These are phyloP conservation scores for Drosophila tsacasi DNA, from an alignment of 1,140 invertebrate species.

Conservation along the genomic window DNA sequence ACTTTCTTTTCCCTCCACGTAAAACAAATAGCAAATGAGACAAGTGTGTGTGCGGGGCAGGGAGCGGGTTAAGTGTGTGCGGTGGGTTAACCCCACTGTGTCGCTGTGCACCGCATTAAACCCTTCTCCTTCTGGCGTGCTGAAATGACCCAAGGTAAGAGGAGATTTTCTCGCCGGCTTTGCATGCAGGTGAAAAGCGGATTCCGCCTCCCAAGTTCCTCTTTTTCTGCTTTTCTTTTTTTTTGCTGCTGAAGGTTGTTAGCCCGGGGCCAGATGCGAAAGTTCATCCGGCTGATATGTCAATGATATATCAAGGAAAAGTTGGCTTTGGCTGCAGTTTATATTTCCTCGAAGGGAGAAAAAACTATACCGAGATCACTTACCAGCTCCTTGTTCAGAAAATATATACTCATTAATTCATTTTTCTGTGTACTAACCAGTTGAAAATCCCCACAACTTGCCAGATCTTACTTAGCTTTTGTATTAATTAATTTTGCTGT, in stretches of 20 bases:
- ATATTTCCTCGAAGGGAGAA: neutral
- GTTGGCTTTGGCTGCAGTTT: slow-evolving; percentile 16
- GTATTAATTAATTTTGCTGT: slow-evolving; percentile 41
- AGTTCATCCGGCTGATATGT: slow-evolving; percentile 61
- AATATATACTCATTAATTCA: neutral
- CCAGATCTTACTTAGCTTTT: neutral
- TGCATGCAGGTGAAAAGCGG: slow-evolving; percentile 47
- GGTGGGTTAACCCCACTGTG: slow-evolving; percentile 8
- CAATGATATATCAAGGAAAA: slow-evolving; percentile 51
- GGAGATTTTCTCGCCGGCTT: slow-evolving; percentile 69
- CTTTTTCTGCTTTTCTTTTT: neutral
- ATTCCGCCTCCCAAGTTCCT: slow-evolving; percentile 20
- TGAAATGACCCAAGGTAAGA: slow-evolving; percentile 77
- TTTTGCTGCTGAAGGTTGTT: slow-evolving; percentile 61
- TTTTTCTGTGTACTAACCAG: neutral
- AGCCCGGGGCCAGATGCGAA: slow-evolving; percentile 57
- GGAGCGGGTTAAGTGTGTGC: slow-evolving; percentile 24
- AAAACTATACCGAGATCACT: neutral
- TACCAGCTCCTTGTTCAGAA: neutral
- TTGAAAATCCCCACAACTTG: slow-evolving; percentile 2
- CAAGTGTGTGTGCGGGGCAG: slow-evolving; percentile 14
- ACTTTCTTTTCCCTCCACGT: neutral
- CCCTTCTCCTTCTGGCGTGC: slow-evolving; percentile 40
- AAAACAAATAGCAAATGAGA: slow-evolving; percentile 65
- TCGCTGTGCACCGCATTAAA: slow-evolving; percentile 25